A percentile compares a stretch with the other conserved stretches of the same genome.
These are phyloP conservation scores for Tautogolabrus adspersus DNA, from an alignment of 2,113 vertebrate species.

Conservation along the genomic window DNA sequence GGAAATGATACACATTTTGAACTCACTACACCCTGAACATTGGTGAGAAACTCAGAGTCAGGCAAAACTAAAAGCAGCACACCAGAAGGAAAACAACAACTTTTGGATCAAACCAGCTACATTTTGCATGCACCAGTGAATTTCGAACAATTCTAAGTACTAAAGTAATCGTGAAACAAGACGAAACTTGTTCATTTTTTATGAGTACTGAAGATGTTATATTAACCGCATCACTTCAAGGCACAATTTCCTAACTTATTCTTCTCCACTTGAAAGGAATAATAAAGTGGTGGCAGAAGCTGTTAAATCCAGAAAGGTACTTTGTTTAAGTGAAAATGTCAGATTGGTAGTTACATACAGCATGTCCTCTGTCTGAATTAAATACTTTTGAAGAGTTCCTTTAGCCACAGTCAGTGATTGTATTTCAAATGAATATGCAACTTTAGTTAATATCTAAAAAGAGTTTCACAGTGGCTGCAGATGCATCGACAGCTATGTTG, in stretches of 20 bases:
- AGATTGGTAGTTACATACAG: neutral
- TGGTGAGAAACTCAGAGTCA: neutral
- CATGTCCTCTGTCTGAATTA: conserved; percentile 2
- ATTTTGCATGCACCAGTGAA: neutral
- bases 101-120: neutral
- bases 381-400: neutral
- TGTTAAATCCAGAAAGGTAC: conserved; percentile 12
- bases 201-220: neutral
- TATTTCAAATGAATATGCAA: neutral
- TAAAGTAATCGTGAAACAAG: no score
- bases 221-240: neutral
- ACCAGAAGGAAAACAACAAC: neutral
- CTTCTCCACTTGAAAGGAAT: conserved; percentile 14
- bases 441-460: neutral
- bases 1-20: conserved; percentile 18
- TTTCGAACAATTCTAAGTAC: no score
- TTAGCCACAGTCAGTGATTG: neutral
- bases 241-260: neutral
- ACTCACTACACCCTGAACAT: neutral
- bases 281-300: neutral
- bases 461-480: neutral
- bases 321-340: neutral
- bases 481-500: neutral
- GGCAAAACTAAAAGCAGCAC: neutral
- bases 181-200: neutral